phyloP scores from a whole-genome alignment of 23 tunicate species.

The Corella eumyota region DNA sequence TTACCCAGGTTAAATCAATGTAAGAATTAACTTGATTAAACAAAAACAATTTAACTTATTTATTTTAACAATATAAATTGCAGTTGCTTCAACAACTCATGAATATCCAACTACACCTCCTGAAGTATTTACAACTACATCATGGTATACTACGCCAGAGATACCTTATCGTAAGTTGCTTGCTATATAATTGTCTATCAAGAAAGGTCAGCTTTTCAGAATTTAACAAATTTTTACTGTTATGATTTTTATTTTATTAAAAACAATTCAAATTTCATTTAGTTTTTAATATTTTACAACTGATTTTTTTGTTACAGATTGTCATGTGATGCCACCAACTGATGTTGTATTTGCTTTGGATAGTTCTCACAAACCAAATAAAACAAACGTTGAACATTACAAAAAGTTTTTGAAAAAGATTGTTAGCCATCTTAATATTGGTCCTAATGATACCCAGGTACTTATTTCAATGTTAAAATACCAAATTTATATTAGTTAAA shows the following conservation, averaged over 20 bases:
- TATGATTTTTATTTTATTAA: not conserved
- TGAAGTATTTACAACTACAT: too few species aligned
- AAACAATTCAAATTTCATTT: too few species aligned
- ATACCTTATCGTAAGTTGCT: too few species aligned
- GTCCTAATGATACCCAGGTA: constrained; percentile 28
- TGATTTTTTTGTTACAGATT: constrained; percentile 9
- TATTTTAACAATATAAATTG: too few species aligned
- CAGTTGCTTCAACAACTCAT: too few species aligned
- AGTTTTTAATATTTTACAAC: too few species aligned
- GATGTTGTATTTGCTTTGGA: constrained; percentile 11
- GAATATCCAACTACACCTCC: too few species aligned
- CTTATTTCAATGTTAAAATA: not conserved
- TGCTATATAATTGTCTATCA: too few species aligned
- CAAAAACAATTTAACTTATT: too few species aligned
- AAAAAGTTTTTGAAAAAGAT: not conserved
- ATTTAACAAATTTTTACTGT: not conserved
- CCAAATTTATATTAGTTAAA: not conserved
- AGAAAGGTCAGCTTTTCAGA: not conserved
- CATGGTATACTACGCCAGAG: too few species aligned
- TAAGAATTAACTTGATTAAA: too few species aligned
- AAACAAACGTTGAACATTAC: not conserved
- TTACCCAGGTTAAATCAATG: too few species aligned
- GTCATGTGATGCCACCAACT: constrained; percentile 8
- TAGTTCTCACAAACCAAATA: not conserved
- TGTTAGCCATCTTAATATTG: constrained; percentile 3